Evolutionary conservation across 92 coral and sea anemone genomes (phyloP).

Genomic region (Plumapathes pennacea): DNA sequence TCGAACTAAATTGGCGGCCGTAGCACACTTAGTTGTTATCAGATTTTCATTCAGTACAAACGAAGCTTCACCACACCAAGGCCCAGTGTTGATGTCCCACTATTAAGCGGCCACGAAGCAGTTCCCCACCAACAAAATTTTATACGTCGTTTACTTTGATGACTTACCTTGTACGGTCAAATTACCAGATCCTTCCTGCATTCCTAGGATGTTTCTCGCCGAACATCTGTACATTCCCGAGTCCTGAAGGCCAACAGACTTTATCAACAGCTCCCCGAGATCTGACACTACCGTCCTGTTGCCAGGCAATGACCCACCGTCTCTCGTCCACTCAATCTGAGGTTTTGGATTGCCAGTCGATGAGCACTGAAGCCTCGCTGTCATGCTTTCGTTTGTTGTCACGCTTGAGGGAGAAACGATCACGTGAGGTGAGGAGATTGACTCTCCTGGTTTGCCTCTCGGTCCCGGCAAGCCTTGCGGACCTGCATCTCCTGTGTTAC

Average conservation of each 20-base stretch:
- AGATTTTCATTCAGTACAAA: no score
- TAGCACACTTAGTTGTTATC: no score
- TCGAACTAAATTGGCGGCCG: no score
- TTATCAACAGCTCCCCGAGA: constrained; percentile 8
- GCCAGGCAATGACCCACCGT: constrained; percentile 16
- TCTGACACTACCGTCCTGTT: background rate
- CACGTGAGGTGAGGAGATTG: constrained; percentile 5
- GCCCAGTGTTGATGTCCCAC: no score
- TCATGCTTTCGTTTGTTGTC: constrained; percentile 1
- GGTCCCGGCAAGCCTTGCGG: constrained; percentile 10
- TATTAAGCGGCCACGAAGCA: no score
- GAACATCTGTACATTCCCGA: constrained; percentile 19
- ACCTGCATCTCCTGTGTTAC: constrained; percentile 1
- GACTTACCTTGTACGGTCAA: constrained; percentile 14
- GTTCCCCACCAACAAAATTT: no score
- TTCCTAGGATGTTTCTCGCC: constrained; percentile 19
- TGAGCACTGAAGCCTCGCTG: constrained; percentile 7
- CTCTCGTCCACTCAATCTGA: background rate
- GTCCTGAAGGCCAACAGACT: constrained; percentile 1
- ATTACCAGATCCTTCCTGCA: background rate
- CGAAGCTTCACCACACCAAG: no score
- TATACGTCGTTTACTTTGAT: no score
- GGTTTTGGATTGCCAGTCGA: constrained; percentile 25
- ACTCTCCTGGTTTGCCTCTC: constrained; percentile 13
- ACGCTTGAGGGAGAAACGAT: background rate